Evolutionary conservation across 2,888 invertebrate genomes (phyloP).

Genomic region (Platynereis dumerilii): DNA sequence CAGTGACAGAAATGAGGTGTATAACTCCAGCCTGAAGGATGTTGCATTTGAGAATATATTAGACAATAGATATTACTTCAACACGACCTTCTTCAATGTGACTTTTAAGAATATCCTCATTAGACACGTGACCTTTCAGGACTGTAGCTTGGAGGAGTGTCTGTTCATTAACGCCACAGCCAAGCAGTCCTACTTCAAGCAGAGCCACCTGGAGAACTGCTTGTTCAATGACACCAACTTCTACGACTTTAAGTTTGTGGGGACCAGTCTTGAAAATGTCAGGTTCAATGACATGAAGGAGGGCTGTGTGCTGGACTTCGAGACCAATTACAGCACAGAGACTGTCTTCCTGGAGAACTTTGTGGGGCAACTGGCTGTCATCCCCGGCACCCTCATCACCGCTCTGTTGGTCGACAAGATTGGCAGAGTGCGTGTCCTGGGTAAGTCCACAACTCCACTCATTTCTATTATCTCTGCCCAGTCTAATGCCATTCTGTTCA

Average conservation of each 20-base stretch:
- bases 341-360: slow-evolving; percentile 29
- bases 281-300: slow-evolving; percentile 12
- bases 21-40: slow-evolving; percentile 3
- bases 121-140: slow-evolving; percentile 28
- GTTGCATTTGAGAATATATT: slow-evolving; percentile 7
- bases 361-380: slow-evolving; percentile 26
- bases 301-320: slow-evolving; percentile 29
- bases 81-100: slow-evolving; percentile 25
- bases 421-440: slow-evolving; percentile 26
- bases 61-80: slow-evolving; percentile 24
- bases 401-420: slow-evolving; percentile 28
- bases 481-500: not conserved
- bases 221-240: slow-evolving; percentile 29
- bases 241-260: slow-evolving; percentile 25
- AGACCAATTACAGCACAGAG: slow-evolving; percentile 22
- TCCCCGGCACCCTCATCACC: slow-evolving; percentile 25
- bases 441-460: slow-evolving; percentile 18
- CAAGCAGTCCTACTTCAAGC: slow-evolving; percentile 23
- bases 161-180: slow-evolving; percentile 28
- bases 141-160: slow-evolving; percentile 24
- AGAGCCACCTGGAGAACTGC: slow-evolving; percentile 16
- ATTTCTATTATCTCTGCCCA: not conserved
- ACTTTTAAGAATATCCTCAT: slow-evolving; percentile 27
- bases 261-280: slow-evolving; percentile 14
- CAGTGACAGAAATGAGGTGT: slow-evolving; percentile 8